These are phyloP conservation scores for Premnoplex brunnescens DNA, from an alignment of 2,797 vertebrate species.

Conservation along the genomic window DNA sequence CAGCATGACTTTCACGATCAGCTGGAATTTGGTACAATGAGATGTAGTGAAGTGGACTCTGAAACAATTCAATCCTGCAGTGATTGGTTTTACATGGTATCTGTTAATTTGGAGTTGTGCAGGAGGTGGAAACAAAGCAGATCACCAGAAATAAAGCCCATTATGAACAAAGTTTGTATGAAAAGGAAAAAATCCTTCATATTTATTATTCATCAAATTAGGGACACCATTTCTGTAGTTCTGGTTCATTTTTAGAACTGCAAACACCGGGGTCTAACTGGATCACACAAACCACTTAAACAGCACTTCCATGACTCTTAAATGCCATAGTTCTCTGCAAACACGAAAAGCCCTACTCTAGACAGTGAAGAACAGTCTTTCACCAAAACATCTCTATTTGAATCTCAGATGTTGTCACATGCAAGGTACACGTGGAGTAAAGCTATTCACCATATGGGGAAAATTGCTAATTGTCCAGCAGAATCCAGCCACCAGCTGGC, in stretches of 20 bases:
- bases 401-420: neutral
- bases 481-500: conserved; percentile 46
- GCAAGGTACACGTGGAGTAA: neutral
- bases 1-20: conserved; percentile 52
- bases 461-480: conserved; percentile 48
- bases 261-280: neutral
- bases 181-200: neutral
- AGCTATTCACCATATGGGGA: conserved; percentile 19
- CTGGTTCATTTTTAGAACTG: neutral
- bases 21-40: conserved; percentile 54
- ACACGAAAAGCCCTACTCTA: neutral
- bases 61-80: conserved; percentile 13
- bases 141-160: neutral
- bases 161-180: neutral
- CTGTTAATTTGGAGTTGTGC: conserved; percentile 21
- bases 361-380: neutral
- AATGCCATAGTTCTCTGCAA: neutral
- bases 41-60: neutral
- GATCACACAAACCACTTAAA: neutral
- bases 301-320: neutral
- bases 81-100: neutral
- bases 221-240: neutral
- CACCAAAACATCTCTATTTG: neutral
- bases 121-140: neutral
- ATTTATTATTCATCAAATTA: neutral